phyloP scores from a whole-genome alignment of 1,140 invertebrate genomes.

The Platyscapa corneri region DNA sequence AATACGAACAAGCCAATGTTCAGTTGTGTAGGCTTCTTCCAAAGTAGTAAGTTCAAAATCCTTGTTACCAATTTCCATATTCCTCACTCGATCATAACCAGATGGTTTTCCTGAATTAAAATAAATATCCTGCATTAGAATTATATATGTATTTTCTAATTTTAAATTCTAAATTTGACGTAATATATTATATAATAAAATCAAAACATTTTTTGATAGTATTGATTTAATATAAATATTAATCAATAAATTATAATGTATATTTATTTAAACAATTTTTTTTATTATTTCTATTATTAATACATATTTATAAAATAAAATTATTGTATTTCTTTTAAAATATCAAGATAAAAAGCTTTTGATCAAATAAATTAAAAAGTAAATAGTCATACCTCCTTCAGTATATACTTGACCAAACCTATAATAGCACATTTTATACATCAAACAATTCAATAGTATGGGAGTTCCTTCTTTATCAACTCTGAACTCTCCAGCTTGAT shows the following conservation, averaged over 20 bases:
- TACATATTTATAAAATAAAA: no score
- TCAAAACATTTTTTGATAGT: no score
- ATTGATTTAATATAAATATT: no score
- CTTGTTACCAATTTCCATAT: conserved; percentile 95
- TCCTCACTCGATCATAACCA: conserved; percentile 92
- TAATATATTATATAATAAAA: no score
- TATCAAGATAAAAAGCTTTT: neutral
- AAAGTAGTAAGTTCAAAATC: conserved; percentile 94
- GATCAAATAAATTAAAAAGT: neutral
- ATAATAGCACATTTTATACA: conserved; percentile 98
- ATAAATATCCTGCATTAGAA: no score
- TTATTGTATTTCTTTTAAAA: no score
- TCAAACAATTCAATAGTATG: conserved; percentile 91
- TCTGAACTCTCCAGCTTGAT: conserved; percentile 93
- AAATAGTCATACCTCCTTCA: conserved; percentile 84
- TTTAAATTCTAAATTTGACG: no score
- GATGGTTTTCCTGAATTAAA: conserved; percentile 82
- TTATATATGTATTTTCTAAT: no score
- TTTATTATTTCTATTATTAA: no score
- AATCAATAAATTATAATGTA: no score
- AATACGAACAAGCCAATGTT: conserved; percentile 96
- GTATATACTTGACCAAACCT: conserved; percentile 95
- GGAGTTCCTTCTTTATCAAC: conserved; percentile 93
- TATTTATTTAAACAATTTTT: no score
- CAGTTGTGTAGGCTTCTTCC: conserved; percentile 96